These are phyloP conservation scores for Tethea ocularis DNA, from an alignment of 2,888 invertebrate genomes.

Conservation along the genomic window DNA sequence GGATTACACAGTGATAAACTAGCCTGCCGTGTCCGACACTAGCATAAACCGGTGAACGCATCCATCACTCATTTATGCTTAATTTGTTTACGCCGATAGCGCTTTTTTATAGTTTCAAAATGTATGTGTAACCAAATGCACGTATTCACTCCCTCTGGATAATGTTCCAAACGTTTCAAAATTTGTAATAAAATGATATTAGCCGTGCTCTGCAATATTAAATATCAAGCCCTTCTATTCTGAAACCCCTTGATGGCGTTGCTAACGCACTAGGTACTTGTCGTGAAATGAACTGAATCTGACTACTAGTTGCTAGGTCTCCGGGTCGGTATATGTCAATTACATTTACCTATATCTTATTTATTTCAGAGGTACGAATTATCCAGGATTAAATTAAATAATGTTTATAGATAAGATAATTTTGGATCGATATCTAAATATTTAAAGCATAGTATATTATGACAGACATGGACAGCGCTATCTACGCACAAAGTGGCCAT, in stretches of 20 bases:
- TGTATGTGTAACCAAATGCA: neutral
- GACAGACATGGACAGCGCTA: neutral
- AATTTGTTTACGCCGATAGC: slow-evolving; percentile 51
- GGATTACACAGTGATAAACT: slow-evolving; percentile 71
- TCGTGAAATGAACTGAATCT: no score
- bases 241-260: no score
- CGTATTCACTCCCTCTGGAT: neutral
- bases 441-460: neutral
- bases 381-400: neutral
- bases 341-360: no score
- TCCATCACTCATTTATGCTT: slow-evolving; percentile 60
- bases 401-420: neutral
- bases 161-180: no score
- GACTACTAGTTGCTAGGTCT: no score
- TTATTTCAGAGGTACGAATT: neutral
- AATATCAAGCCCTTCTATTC: no score
- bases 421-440: neutral
- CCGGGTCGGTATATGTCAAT: no score
- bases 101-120: slow-evolving; percentile 2
- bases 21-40: slow-evolving; percentile 53
- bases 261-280: no score
- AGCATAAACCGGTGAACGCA: slow-evolving; percentile 44
- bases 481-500: slow-evolving; percentile 15
- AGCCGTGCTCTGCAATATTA: no score
- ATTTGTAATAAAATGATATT: no score